Conservation (phyloP, 1,140 invertebrate genomes). For the Cherax quadricarinatus region DNA sequence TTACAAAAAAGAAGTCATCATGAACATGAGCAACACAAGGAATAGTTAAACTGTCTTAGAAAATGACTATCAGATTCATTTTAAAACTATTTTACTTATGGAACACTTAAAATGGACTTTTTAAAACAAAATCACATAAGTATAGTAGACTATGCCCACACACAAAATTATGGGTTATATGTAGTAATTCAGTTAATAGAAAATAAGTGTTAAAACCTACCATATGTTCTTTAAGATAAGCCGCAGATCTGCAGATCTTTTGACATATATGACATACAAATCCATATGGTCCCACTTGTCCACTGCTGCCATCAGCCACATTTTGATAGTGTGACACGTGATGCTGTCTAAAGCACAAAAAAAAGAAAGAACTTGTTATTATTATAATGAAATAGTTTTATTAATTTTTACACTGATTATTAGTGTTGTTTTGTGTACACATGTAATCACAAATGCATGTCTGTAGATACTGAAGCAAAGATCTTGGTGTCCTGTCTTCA, state of each 20-base stretch:
- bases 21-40: too few relatives aligned
- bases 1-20: too few relatives aligned
- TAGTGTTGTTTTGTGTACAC: too few relatives aligned
- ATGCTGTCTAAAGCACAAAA: conserved; percentile 41
- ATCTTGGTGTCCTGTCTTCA: too few relatives aligned
- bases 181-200: background rate
- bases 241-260: conserved; percentile 77
- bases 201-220: background rate
- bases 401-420: too few relatives aligned
- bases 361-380: background rate
- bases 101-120: too few relatives aligned
- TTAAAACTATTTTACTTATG: too few relatives aligned
- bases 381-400: background rate
- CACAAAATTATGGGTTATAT: background rate
- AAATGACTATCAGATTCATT: too few relatives aligned
- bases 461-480: too few relatives aligned
- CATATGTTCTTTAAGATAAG: conserved; percentile 74
- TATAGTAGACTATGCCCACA: background rate
- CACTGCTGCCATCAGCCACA: conserved; percentile 5
- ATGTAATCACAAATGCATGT: too few relatives aligned
- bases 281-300: conserved; percentile 56
- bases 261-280: conserved; percentile 75
- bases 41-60: too few relatives aligned
- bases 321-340: conserved; percentile 56
- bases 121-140: too few relatives aligned